Conservation (phyloP, 2,888 invertebrate genomes). For the Pinctada fucata region DNA sequence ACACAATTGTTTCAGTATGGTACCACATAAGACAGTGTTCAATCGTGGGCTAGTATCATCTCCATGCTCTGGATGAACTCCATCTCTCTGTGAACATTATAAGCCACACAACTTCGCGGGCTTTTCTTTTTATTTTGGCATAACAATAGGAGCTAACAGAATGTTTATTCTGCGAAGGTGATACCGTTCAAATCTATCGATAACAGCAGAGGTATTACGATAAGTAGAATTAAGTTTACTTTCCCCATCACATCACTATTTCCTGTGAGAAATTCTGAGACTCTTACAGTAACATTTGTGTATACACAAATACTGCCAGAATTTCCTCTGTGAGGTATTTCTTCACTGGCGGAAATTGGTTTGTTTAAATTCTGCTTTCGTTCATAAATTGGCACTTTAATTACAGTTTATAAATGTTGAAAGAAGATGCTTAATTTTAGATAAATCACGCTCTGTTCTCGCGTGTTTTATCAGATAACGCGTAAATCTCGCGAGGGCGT, state of each 20-base stretch:
- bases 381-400: slow-evolving; percentile 30
- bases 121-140: too few species aligned
- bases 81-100: too few species aligned
- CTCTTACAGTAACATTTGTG: slow-evolving; percentile 4
- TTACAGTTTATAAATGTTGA: slow-evolving; percentile 25
- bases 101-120: too few species aligned
- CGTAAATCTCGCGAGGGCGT: slow-evolving; percentile 25
- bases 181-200: too few species aligned
- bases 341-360: background rate
- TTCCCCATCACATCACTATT: background rate
- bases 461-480: slow-evolving; percentile 19
- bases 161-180: too few species aligned
- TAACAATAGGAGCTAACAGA: too few species aligned
- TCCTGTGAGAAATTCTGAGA: background rate
- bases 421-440: slow-evolving; percentile 4
- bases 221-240: background rate
- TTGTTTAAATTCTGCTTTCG: slow-evolving; percentile 22
- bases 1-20: too few species aligned
- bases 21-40: too few species aligned
- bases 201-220: background rate
- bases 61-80: too few species aligned
- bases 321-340: slow-evolving; percentile 9
- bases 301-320: slow-evolving; percentile 17
- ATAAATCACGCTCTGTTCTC: slow-evolving; percentile 20
- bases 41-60: too few species aligned